These are phyloP conservation scores for Cepaea nemoralis DNA, from an alignment of 1,140 invertebrate genomes.

Conservation along the genomic window DNA sequence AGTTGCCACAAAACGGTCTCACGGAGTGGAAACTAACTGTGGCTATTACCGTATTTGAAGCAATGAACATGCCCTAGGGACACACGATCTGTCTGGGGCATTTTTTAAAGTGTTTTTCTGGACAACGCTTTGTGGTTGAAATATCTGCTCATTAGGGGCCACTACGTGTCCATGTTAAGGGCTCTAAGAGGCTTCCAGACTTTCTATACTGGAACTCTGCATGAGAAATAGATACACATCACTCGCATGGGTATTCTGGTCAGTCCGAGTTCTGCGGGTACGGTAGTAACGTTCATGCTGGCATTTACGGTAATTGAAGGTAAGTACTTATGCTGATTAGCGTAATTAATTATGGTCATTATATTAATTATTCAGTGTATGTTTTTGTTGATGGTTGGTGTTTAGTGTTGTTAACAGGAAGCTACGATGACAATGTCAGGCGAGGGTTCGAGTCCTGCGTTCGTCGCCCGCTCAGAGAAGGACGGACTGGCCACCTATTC, in stretches of 20 bases:
- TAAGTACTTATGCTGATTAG: neutral
- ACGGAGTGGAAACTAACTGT: too few relatives aligned
- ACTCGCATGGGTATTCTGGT: neutral
- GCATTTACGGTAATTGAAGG: neutral
- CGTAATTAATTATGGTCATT: too few relatives aligned
- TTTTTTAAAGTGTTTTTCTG: neutral
- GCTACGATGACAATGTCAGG: too few relatives aligned
- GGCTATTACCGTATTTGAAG: too few relatives aligned
- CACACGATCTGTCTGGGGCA: neutral
- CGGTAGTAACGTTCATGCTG: neutral
- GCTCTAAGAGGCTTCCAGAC: neutral
- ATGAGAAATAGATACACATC: neutral
- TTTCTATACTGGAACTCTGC: neutral
- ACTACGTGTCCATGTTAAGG: neutral
- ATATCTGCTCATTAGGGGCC: neutral
- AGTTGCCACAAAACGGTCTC: too few relatives aligned
- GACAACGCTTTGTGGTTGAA: neutral
- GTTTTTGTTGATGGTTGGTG: too few relatives aligned
- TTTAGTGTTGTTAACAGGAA: too few relatives aligned
- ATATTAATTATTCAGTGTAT: too few relatives aligned
- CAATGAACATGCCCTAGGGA: neutral
- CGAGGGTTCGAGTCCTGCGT: too few relatives aligned
- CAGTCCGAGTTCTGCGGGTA: neutral
- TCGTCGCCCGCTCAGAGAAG: too few relatives aligned
- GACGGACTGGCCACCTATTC: too few relatives aligned